Percentiles rank a stretch among this genome's conserved stretches.
phyloP scores from a whole-genome alignment of 2,797 vertebrate genomes.

The Sitta carolinensis region DNA sequence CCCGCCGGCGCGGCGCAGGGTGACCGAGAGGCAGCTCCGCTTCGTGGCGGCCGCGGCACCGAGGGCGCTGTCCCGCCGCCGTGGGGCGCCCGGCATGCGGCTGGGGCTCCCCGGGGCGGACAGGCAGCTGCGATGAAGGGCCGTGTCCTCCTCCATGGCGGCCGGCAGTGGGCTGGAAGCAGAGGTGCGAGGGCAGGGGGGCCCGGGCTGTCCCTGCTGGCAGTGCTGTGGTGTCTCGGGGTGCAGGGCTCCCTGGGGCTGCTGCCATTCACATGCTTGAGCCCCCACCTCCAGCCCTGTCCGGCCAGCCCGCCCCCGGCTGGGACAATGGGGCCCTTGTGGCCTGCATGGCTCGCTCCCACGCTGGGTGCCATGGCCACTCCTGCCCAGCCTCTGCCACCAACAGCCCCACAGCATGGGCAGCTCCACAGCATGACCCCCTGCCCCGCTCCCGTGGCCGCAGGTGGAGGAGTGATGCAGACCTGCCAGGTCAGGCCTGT shows the following conservation, averaged over 20 bases:
- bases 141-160: constrained; percentile 37
- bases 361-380: constrained; percentile 30
- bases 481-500: background rate
- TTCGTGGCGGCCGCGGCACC: background rate
- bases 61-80: background rate
- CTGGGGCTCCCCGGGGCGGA: background rate
- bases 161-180: background rate
- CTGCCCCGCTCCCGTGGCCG: background rate
- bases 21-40: constrained; percentile 72
- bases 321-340: constrained; percentile 44
- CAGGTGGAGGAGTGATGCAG: background rate
- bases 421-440: background rate
- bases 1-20: constrained; percentile 16
- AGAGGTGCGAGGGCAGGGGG: background rate
- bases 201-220: background rate
- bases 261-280: background rate
- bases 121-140: background rate
- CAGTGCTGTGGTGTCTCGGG: fast-evolving
- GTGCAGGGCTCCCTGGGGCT: background rate
- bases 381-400: background rate
- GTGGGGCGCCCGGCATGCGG: background rate
- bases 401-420: background rate
- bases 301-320: background rate
- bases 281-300: background rate
- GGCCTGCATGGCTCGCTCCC: background rate